A percentile compares a stretch with the other conserved stretches of the same genome.
Conservation (phyloP, 2,888 invertebrate genomes). For the Cryptocephalus primarius region DNA sequence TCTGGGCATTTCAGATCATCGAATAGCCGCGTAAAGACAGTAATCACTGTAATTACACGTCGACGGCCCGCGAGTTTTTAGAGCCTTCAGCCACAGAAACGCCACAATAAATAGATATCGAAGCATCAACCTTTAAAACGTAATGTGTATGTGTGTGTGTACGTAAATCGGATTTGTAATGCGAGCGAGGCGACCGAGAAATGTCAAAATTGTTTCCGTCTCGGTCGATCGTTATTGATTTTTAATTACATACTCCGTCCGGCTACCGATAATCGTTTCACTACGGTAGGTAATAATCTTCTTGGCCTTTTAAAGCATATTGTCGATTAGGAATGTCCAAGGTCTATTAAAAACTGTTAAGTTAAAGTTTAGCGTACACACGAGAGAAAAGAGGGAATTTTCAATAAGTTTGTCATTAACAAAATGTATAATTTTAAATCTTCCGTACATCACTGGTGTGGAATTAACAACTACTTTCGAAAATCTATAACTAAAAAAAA, state of each 20-base stretch:
- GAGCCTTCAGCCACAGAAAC: conserved; percentile 9
- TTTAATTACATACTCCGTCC: too few species aligned
- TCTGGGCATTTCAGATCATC: too few species aligned
- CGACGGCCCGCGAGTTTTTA: conserved; percentile 3
- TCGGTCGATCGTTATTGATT: conserved; percentile 3
- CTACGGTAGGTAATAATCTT: neutral
- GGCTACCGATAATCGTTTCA: conserved; percentile 1
- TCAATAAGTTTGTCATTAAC: too few species aligned
- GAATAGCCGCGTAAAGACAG: neutral
- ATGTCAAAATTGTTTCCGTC: conserved; percentile 18
- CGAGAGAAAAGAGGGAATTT: too few species aligned
- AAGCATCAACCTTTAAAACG: conserved; percentile 13
- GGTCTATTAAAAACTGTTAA: too few species aligned
- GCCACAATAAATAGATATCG: conserved; percentile 12
- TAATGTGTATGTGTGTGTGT: conserved; percentile 2
- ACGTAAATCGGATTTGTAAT: conserved; percentile 13
- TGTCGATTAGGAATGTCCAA: too few species aligned
- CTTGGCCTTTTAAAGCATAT: neutral
- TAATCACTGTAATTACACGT: conserved; percentile 9
- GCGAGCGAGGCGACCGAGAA: conserved; percentile 15
- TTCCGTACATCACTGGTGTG: too few species aligned
- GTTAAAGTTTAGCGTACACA: too few species aligned
- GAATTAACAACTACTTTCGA: too few species aligned
- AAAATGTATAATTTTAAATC: too few species aligned
- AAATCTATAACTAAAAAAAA: too few species aligned